Conservation (phyloP, 1,140 invertebrate genomes). For the Battus philenor region DNA sequence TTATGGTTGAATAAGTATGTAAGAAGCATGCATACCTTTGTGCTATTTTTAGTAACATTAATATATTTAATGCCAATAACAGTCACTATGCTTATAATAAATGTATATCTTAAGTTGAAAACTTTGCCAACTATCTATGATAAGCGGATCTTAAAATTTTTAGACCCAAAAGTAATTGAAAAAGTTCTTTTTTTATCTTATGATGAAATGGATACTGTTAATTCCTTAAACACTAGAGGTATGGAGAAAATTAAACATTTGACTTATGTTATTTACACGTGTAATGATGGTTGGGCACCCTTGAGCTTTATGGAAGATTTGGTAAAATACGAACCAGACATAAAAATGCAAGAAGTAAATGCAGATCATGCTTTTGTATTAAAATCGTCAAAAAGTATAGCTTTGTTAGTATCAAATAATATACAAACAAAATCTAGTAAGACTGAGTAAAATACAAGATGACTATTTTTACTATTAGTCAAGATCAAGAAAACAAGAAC, state of each 20-base stretch:
- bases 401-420: slow-evolving; percentile 42
- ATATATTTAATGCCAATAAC: slow-evolving; percentile 34
- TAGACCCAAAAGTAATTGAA: slow-evolving; percentile 40
- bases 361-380: slow-evolving; percentile 58
- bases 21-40: slow-evolving; percentile 31
- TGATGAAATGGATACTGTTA: slow-evolving; percentile 62
- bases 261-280: slow-evolving; percentile 51
- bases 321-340: slow-evolving; percentile 33
- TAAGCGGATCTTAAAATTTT: slow-evolving; percentile 36
- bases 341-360: slow-evolving; percentile 38
- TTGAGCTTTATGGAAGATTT: slow-evolving; percentile 46
- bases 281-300: slow-evolving; percentile 53
- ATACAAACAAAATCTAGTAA: slow-evolving; percentile 36
- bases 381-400: slow-evolving; percentile 50
- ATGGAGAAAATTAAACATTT: slow-evolving; percentile 43
- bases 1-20: slow-evolving; percentile 43
- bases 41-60: slow-evolving; percentile 37
- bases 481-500: no score
- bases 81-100: slow-evolving; percentile 32
- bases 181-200: slow-evolving; percentile 54
- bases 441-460: no score
- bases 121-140: slow-evolving; percentile 32
- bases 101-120: slow-evolving; percentile 39
- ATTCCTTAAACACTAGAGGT: slow-evolving; percentile 32
- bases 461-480: no score